Base-by-base conservation (phyloP, 2,888 invertebrate species). In the Lithophane leautieri region DNA sequence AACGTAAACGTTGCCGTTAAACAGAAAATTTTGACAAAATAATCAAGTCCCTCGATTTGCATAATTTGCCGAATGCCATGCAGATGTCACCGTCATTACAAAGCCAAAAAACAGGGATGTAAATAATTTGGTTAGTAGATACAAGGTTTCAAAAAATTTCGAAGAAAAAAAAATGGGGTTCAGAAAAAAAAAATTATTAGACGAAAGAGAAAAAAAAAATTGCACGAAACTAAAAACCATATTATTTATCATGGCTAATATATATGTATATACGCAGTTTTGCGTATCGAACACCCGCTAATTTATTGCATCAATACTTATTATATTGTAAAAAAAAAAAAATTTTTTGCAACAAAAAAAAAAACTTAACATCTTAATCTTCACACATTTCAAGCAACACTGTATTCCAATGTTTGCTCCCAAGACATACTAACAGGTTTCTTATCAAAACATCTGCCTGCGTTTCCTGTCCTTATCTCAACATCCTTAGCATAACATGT, bases 391-490 rank as follows among this genome's bases (percentile, higher is more conserved):
- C 34, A 79, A 82, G 82, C 69, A 70, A 78, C 71, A 70, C 67
- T 42, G 50, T 80, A 68, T 65, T 52, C 74, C 74, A 82, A 85
- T 86, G 78, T 86, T 86, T 87, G 70, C 62, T 67, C 70, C 72
- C 76, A 78, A 86, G 84, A 77, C 85, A 80, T 67, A 80, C 82
- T 58, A 84, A 86, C 89, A 89, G 86, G 88, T 89, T 82, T 78
- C 78, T 88, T 90, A 90, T 90, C 90, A 88, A 84, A 86, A 88
- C 90, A 91, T 91, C 90, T 89, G 91, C 90, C 67, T 72, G 28
- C 81, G 85, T 90, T 88, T 90, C 91, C 91, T 91, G 89, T 79
- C 76, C 67, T 85, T 88, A 88, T 89, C 89, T 82, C 50, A 56
- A 83, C 76, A 82, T 79, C 82, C 87, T 79, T 78, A 74, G 50